These are phyloP conservation scores for Cebus imitator DNA, from an alignment of 2,113 vertebrate species.

Conservation along the genomic window DNA sequence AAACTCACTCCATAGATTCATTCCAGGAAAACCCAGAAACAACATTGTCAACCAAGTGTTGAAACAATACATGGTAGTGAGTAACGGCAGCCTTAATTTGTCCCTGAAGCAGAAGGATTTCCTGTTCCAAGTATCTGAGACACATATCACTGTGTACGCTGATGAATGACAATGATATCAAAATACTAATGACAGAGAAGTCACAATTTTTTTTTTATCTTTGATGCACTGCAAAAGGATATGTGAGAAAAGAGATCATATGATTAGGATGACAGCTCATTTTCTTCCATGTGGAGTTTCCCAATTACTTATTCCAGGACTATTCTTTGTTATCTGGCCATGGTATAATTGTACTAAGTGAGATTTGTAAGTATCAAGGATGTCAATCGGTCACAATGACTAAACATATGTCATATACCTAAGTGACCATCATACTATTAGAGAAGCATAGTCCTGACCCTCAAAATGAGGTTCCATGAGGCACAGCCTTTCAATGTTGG, in stretches of 20 bases:
- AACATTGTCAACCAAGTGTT: not conserved
- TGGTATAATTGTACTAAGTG: not conserved
- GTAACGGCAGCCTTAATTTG: not conserved
- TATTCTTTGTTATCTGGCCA: not conserved
- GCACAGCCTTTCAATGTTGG: not conserved
- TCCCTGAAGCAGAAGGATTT: constrained; percentile 31
- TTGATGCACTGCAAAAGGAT: not conserved
- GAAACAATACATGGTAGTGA: constrained; percentile 9
- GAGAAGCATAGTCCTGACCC: not conserved
- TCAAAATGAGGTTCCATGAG: not conserved
- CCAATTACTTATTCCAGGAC: not conserved
- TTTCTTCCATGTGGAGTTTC: not conserved
- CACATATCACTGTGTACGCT: not conserved
- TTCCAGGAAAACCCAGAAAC: constrained; percentile 43
- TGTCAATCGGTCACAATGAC: not conserved
- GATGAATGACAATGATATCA: constrained; percentile 30
- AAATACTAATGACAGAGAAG: not conserved
- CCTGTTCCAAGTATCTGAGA: constrained; percentile 18
- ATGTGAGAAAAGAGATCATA: not conserved
- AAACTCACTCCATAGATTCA: not conserved
- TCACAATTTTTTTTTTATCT: too few species aligned
- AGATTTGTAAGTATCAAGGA: not conserved
- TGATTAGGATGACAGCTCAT: not conserved
- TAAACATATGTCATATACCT: not conserved
- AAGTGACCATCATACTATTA: not conserved